A percentile compares a stretch with the other conserved stretches of the same genome.
phyloP scores from a whole-genome alignment of 2,113 vertebrate genomes.

The Peromyscus maniculatus region DNA sequence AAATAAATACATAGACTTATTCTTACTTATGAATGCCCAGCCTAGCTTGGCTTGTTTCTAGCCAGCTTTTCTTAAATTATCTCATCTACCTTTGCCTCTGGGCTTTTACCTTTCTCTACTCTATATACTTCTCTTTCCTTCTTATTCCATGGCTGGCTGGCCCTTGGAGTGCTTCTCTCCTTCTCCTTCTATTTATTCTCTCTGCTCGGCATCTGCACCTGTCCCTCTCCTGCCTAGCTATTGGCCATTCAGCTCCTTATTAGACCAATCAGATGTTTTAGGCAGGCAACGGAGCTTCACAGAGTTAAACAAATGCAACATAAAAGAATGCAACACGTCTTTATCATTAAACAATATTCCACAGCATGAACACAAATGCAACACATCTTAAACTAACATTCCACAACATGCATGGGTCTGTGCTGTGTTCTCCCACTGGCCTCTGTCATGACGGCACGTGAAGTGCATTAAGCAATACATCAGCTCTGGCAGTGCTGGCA shows the following conservation, averaged over 20 bases:
- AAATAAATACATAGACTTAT: background rate
- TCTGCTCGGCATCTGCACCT: background rate
- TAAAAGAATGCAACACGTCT: background rate
- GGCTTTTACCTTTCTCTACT: background rate
- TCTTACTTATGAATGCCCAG: background rate
- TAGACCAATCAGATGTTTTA: background rate
- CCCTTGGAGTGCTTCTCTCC: background rate
- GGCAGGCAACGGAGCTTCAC: background rate
- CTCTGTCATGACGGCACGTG: too few species aligned
- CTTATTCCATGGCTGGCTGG: background rate
- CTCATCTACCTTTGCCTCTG: background rate
- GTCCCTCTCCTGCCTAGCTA: background rate
- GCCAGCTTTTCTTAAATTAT: background rate
- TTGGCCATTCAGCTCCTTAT: background rate
- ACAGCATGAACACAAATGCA: background rate
- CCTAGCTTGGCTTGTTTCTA: background rate
- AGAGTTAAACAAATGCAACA: background rate
- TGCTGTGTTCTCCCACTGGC: background rate
- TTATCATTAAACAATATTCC: background rate
- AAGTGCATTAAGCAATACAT: background rate
- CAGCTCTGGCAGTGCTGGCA: background rate
- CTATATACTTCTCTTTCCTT: background rate
- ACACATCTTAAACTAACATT: background rate
- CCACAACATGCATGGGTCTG: accelerated
- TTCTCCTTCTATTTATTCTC: background rate